Evolutionary conservation across 2,797 vertebrate genomes (phyloP).

Genomic region (Melanotaenia maccullochi): DNA sequence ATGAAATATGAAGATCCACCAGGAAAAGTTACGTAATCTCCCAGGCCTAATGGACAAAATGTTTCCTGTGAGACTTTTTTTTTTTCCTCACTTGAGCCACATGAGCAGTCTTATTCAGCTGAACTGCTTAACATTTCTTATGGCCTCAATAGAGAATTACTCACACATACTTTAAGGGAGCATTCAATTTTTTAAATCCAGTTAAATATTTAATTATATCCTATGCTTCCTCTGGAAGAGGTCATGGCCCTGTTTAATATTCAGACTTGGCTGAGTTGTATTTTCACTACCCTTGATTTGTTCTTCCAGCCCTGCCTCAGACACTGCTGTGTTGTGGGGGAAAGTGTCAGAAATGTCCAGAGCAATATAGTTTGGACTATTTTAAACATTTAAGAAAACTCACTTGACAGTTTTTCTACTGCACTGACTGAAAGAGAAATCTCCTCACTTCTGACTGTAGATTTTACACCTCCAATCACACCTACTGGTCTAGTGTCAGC

Average conservation of each 20-base stretch:
- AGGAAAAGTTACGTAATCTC: conserved; percentile 66
- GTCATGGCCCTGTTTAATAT: conserved; percentile 41
- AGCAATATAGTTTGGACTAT: conserved; percentile 4
- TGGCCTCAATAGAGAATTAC: conserved; percentile 29
- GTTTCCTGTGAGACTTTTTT: conserved; percentile 18
- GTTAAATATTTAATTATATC: conserved; percentile 60
- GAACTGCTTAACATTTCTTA: not conserved
- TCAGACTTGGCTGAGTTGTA: conserved; percentile 41
- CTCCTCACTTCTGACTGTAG: not conserved
- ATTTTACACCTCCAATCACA: conserved; percentile 36
- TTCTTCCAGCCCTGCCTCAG: conserved; percentile 39
- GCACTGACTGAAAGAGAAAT: not conserved
- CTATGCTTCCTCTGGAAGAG: conserved; percentile 29
- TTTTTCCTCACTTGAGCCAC: conserved; percentile 1
- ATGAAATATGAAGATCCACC: conserved; percentile 19
- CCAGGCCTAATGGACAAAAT: conserved; percentile 41
- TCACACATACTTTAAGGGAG: conserved; percentile 30
- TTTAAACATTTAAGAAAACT: conserved; percentile 22
- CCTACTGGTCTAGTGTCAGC: conserved; percentile 38
- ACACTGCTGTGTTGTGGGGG: conserved; percentile 24
- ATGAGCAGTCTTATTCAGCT: not conserved
- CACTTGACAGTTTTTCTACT: conserved; percentile 18
- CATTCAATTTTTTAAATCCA: conserved; percentile 53
- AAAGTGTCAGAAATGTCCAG: conserved; percentile 51
- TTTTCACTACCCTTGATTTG: conserved; percentile 65